phyloP scores from a whole-genome alignment of 2,113 vertebrate species.

The Pygoscelis antarcticus region DNA sequence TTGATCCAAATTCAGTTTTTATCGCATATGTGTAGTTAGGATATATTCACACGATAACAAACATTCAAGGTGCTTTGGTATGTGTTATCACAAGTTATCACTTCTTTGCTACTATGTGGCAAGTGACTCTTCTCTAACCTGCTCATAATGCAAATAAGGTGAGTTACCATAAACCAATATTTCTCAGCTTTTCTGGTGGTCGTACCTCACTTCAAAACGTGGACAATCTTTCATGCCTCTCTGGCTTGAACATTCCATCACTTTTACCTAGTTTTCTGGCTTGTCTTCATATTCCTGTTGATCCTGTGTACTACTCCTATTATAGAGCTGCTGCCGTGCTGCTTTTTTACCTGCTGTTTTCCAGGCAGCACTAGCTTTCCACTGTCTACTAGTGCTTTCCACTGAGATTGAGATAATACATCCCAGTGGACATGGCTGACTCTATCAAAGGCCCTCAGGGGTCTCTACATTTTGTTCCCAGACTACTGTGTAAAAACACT shows the following conservation, averaged over 20 bases:
- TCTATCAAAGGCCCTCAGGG: neutral
- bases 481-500: neutral
- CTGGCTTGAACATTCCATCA: neutral
- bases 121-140: neutral
- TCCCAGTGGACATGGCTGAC: neutral
- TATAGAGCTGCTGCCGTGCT: neutral
- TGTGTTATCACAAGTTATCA: neutral
- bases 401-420: neutral
- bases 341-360: neutral
- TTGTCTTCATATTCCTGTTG: neutral
- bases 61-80: neutral
- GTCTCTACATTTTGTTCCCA: neutral
- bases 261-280: neutral
- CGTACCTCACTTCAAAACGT: neutral
- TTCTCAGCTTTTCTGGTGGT: neutral
- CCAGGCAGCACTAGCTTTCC: neutral
- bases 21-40: accelerated
- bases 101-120: neutral
- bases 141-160: neutral
- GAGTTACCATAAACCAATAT: neutral
- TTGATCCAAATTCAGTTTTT: neutral
- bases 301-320: neutral
- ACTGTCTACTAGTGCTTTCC: neutral
- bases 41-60: neutral
- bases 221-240: neutral